Base-by-base conservation (phyloP, 2,797 vertebrate genomes). In the Percopsis omiscomaycus region DNA sequence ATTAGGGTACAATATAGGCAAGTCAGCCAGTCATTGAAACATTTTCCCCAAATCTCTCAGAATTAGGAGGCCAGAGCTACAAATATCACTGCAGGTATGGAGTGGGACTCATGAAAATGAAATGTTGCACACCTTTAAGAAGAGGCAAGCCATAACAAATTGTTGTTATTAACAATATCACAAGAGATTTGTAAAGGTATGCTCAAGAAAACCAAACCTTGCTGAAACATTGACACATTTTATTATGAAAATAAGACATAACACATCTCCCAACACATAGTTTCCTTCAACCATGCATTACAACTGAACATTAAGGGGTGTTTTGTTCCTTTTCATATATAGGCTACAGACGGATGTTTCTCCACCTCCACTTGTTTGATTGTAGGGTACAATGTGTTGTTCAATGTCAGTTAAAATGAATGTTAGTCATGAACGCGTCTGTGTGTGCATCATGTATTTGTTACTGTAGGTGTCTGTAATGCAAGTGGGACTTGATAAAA, bases 211-310 rank as follows among this genome's bases (percentile, higher is more conserved):
- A 70, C 62, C n/a, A 22, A 66, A 14, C 10, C 65, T 47, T 32
- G 68, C 60, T 52, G 66, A 80, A 90, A 90, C 87, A 88, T 83
- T 74, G 79, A 87, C 55, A 87, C 73, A 79, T 88, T 92, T 92
- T 91, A 91, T 91, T 92, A 92, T 89, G 89, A 93, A 92, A 94
- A 94, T 91, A 92, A 86, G 86, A 91, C 89, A 83, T 81, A 61
- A 82, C 85, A 86, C 22, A 22, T 22, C 22, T 22, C 22, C 78
- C 27, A 86, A 78, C 82, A 85, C 76, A 61, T 76, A 22, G 27
- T 73, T 83, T 91, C 77, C 80, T 89, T 90, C 82, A 56, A 76
- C 81, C 89, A 87, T 89, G 90, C 86, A 71, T 64, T 74, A 61
- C 47, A 82, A 70, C 76, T 62, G 75, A 86, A 82, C 78, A 78